These are phyloP conservation scores for Pristionchus maxplancki DNA, from an alignment of 2,888 invertebrate species.

Conservation along the genomic window DNA sequence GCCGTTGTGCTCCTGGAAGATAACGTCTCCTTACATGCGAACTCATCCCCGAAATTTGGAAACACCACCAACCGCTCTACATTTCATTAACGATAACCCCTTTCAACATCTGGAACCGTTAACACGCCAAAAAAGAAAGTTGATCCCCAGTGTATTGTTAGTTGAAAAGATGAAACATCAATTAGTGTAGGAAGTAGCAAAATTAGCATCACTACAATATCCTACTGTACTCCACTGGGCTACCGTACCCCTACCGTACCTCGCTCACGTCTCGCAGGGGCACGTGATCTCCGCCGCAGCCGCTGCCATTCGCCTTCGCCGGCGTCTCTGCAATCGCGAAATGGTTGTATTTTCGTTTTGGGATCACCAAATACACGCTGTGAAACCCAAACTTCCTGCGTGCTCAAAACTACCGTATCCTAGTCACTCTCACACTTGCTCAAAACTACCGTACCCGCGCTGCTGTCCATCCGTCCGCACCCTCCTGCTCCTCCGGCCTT, in stretches of 20 bases:
- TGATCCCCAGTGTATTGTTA: no score
- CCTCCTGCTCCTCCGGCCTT: not conserved
- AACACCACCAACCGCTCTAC: not conserved
- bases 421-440: not conserved
- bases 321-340: not conserved
- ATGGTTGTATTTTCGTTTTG: no score
- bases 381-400: no score
- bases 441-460: not conserved
- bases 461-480: not conserved
- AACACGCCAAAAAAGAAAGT: no score
- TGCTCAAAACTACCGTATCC: not conserved
- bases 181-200: no score
- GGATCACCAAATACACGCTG: no score
- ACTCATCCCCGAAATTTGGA: no score
- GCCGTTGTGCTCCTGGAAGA: constrained; percentile 31
- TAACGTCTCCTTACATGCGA: no score
- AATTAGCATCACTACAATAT: no score
- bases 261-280: constrained; percentile 23
- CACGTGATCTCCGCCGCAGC: constrained; percentile 12
- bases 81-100: no score
- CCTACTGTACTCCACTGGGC: not conserved
- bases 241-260: constrained; percentile 41
- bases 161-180: no score
- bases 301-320: not conserved
- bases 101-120: no score